These are phyloP conservation scores for Ennomos erosarius DNA, from an alignment of 2,888 invertebrate species.

Conservation along the genomic window DNA sequence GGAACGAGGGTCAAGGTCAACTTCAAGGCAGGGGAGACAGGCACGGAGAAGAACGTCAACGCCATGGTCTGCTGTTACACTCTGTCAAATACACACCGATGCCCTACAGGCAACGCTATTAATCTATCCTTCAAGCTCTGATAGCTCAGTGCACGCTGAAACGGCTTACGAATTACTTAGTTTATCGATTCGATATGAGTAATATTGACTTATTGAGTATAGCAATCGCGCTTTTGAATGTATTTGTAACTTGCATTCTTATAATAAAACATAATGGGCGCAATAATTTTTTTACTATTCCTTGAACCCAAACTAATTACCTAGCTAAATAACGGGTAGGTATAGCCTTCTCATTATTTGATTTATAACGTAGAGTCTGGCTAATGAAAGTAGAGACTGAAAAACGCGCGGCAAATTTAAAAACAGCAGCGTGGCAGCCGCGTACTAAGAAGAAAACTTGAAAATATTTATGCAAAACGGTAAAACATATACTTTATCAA, in stretches of 20 bases:
- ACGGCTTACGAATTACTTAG: neutral
- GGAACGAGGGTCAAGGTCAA: constrained; percentile 14
- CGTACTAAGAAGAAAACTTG: no score
- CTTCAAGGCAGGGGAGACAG: neutral
- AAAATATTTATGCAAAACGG: no score
- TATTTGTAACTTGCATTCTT: neutral
- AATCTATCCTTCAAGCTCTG: neutral
- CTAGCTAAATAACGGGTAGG: no score
- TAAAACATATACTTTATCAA: no score
- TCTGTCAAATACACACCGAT: constrained; percentile 23
- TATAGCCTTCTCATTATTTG: no score
- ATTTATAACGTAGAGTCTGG: no score
- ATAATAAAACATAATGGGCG: constrained; percentile 11
- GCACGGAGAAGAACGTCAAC: neutral
- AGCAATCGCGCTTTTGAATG: constrained; percentile 7
- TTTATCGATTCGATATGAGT: neutral
- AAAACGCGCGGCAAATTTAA: no score
- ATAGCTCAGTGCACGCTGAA: neutral
- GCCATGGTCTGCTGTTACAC: constrained; percentile 20
- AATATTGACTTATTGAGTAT: neutral
- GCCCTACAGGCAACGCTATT: constrained; percentile 25
- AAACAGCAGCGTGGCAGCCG: no score
- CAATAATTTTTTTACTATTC: neutral
- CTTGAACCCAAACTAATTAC: neutral
- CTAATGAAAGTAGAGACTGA: no score